These are phyloP conservation scores for Vulpes ferrilata DNA, from an alignment of 2,113 vertebrate species.

Conservation along the genomic window DNA sequence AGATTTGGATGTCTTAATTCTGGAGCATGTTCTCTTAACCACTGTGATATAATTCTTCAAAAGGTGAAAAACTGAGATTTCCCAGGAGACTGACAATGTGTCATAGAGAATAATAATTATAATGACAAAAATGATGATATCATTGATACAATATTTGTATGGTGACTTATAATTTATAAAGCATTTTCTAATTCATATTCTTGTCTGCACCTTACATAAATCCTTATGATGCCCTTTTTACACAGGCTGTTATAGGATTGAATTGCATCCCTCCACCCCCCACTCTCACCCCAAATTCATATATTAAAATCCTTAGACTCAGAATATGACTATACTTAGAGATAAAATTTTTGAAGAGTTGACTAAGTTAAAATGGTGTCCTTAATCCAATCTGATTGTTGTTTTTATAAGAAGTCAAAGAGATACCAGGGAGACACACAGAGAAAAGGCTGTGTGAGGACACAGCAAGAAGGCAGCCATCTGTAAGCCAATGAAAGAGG, in stretches of 20 bases:
- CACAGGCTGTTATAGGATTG: background rate
- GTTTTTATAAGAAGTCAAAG: background rate
- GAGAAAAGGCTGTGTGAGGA: background rate
- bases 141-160: conserved; percentile 42
- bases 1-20: conserved; percentile 43
- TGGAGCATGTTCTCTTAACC: background rate
- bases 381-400: background rate
- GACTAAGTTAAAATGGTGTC: background rate
- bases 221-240: conserved; percentile 21
- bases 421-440: background rate
- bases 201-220: conserved; percentile 2
- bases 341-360: background rate
- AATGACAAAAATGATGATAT: conserved; percentile 28
- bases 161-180: conserved; percentile 26
- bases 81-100: background rate
- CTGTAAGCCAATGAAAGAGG: background rate
- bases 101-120: conserved; percentile 30
- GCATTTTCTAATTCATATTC: conserved; percentile 43
- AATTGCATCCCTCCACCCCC: background rate
- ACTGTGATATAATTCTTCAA: conserved; percentile 13
- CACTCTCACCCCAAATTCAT: background rate
- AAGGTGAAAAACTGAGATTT: conserved; percentile 51
- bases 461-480: background rate
- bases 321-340: background rate
- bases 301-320: background rate